Percentiles rank a stretch among this genome's conserved stretches.
phyloP scores from a whole-genome alignment of 2,113 vertebrate species.

The Macrotis lagotis region DNA sequence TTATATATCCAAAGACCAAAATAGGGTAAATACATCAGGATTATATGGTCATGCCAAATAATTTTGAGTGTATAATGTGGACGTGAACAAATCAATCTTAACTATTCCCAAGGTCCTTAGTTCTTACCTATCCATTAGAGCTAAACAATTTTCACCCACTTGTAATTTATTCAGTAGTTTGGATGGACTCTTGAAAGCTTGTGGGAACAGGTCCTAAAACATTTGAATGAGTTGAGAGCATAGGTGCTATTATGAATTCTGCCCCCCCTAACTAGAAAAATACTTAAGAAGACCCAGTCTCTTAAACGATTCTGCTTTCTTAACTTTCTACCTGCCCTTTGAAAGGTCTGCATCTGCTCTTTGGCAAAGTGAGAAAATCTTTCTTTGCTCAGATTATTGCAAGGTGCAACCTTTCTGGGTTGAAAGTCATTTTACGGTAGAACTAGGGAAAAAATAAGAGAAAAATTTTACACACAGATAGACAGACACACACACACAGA shows the following conservation, averaged over 20 bases:
- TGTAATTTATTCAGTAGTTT: conserved; percentile 55
- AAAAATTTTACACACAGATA: no score
- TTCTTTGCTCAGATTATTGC: not conserved
- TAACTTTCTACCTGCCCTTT: conserved; percentile 54
- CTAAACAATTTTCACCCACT: conserved; percentile 36
- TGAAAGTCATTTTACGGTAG: conserved; percentile 30
- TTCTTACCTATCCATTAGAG: conserved; percentile 32
- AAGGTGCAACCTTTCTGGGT: not conserved
- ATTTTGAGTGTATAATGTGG: not conserved
- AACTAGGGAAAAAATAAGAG: not conserved
- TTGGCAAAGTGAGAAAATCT: no score
- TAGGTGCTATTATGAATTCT: conserved; percentile 62
- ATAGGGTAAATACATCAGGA: not conserved
- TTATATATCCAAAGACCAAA: not conserved
- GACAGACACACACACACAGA: no score
- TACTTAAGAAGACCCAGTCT: conserved; percentile 53
- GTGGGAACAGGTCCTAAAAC: conserved; percentile 22
- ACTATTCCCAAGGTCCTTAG: not conserved
- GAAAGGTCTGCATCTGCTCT: conserved; percentile 38
- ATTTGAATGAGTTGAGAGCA: conserved; percentile 55
- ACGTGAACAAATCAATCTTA: not conserved
- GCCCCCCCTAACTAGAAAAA: conserved; percentile 52
- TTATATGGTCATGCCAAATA: not conserved
- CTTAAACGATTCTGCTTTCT: conserved; percentile 62
- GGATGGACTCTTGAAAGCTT: conserved; percentile 48